These are phyloP conservation scores for Podilymbus podiceps DNA, from an alignment of 2,113 vertebrate species.

Conservation along the genomic window DNA sequence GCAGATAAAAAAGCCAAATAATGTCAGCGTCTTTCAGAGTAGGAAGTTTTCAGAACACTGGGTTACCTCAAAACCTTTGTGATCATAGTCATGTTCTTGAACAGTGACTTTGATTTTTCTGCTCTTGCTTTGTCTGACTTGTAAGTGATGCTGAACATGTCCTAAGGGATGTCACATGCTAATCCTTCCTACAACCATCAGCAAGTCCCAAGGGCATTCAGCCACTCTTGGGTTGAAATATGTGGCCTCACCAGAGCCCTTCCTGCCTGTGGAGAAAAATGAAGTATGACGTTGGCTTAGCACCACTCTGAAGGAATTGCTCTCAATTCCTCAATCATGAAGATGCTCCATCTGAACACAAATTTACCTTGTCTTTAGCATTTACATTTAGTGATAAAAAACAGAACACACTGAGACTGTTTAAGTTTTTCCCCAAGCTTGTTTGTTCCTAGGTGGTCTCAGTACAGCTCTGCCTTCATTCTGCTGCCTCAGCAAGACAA, in stretches of 20 bases:
- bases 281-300: neutral
- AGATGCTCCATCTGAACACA: neutral
- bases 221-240: rapidly evolving
- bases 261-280: neutral
- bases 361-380: neutral
- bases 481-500: neutral
- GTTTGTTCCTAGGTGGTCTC: neutral
- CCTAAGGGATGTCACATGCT: neutral
- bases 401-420: neutral
- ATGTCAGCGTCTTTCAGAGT: neutral
- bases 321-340: neutral
- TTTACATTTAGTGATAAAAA: neutral
- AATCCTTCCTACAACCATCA: neutral
- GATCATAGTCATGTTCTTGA: neutral
- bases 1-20: neutral
- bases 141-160: neutral
- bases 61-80: neutral
- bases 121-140: neutral
- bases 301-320: neutral
- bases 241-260: neutral
- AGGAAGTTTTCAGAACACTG: neutral
- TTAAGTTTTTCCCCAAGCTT: neutral
- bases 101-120: neutral
- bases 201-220: neutral
- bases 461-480: neutral